Evolutionary conservation across 1,140 invertebrate species (phyloP), one percentile per base, ranked within the genome.

Genomic region (Drosophila funebris): DNA sequence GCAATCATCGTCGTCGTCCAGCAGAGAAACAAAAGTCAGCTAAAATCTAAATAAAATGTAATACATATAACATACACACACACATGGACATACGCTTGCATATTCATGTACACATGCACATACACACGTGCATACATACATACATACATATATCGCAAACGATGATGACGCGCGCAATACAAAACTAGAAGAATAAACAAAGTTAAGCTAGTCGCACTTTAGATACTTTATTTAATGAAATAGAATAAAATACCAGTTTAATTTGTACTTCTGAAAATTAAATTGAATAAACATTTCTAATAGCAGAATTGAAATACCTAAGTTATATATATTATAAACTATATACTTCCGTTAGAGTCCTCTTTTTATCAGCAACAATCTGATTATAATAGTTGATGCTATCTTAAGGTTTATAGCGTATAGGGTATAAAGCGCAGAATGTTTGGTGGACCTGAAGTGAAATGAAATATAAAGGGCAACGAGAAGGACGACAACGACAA

Each of bases 401-500:
- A 36, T 2, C n/a, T 36, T 36, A 13, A 13, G 33, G 13, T n/a
- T n/a, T n/a, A n/a, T n/a, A n/a, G 14, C 11, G n/a, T 36, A 5
- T 46, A 66, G 43, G 18, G 52, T 71, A 71, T 57, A 11, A 36
- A 60, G 53, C 53, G 64, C 54, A 46, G 61, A 69, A 27, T 62
- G 69, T 69, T 73, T 76, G 48, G 36, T 66, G 76, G 63, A 82
- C 60, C 71, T 68, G 46, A 58, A 66, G 50, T 63, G 53, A 63
- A 74, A 62, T 80, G 58, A 64, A 81, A 77, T 68, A 74, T 66
- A 87, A 85, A 87, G 82, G 82, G 78, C 77, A 85, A 61, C 66
- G 48, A 68, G 39, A 63, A 54, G 63, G 54, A 73, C 29, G 52
- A 57, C 43, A 44, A 68, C 76, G 57, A 79, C 71, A 61, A 83